Conservation (phyloP, 2,797 vertebrate genomes). For the Leptatherina wallacei region DNA sequence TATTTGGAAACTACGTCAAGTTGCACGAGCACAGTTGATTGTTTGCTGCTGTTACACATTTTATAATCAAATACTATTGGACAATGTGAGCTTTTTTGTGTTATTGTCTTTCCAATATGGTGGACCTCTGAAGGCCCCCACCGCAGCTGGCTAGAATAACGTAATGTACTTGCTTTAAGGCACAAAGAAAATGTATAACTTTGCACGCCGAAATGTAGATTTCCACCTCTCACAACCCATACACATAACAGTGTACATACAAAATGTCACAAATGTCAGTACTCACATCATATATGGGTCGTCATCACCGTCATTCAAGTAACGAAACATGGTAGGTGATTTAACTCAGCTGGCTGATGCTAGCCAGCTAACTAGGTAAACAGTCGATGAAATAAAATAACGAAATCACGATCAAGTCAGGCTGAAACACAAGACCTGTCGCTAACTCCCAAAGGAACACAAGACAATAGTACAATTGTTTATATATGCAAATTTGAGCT, state of each 20-base stretch:
- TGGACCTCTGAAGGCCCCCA: slow-evolving; percentile 72
- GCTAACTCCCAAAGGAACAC: slow-evolving; percentile 1
- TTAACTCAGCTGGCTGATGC: slow-evolving; percentile 78
- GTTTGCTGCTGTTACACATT: neutral
- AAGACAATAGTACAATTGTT: neutral
- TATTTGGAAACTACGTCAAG: neutral
- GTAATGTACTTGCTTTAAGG: slow-evolving; percentile 53
- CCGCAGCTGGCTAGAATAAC: slow-evolving; percentile 69
- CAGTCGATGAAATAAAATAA: slow-evolving; percentile 58
- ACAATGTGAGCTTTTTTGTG: slow-evolving; percentile 52
- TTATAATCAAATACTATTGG: slow-evolving; percentile 19
- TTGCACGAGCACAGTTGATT: neutral
- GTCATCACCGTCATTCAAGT: slow-evolving; percentile 86
- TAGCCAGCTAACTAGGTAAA: slow-evolving; percentile 81
- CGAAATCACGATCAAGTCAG: slow-evolving; percentile 25
- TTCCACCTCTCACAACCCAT: neutral
- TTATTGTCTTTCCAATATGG: slow-evolving; percentile 75
- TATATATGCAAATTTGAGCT: slow-evolving; percentile 10
- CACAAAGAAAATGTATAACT: slow-evolving; percentile 15
- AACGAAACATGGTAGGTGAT: slow-evolving; percentile 84
- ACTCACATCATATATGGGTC: slow-evolving; percentile 88
- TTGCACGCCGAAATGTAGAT: neutral
- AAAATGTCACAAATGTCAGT: neutral
- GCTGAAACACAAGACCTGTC: slow-evolving; percentile 15
- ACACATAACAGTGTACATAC: rapidly evolving